phyloP scores from a whole-genome alignment of 2,113 vertebrate species.

The Coptodon bakossiorum region DNA sequence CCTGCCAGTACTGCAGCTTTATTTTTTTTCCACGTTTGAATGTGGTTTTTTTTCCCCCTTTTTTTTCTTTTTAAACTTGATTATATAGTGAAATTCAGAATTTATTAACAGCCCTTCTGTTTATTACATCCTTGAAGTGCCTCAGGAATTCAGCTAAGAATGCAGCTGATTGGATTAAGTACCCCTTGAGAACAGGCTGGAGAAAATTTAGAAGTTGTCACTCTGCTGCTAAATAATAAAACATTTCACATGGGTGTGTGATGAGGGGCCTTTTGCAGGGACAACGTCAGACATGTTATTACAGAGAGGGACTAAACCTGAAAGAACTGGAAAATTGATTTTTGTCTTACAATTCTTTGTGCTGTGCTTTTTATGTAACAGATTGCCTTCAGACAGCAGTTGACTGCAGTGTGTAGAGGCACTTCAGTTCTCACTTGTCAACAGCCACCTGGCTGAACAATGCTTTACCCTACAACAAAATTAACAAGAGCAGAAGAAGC shows the following conservation, averaged over 20 bases:
- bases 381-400: constrained; percentile 2
- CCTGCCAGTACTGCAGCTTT: not conserved
- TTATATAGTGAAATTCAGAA: not conserved
- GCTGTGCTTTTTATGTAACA: constrained; percentile 13
- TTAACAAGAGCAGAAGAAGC: not conserved
- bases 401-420: not conserved
- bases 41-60: fast-evolving
- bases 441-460: constrained; percentile 21
- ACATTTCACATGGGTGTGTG: constrained; percentile 10
- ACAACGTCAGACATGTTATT: not conserved
- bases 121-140: not conserved
- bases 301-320: not conserved
- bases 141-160: not conserved
- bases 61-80: not conserved
- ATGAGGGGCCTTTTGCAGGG: not conserved
- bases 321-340: not conserved
- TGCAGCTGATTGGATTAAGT: not conserved
- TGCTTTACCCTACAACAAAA: not conserved
- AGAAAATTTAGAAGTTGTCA: not conserved
- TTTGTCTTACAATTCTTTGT: not conserved
- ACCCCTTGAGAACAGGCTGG: not conserved
- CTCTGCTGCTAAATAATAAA: constrained; percentile 9
- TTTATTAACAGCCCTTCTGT: not conserved
- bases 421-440: constrained; percentile 21
- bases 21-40: not conserved